Percentiles rank a stretch among this genome's conserved stretches.
Evolutionary conservation across 2,888 invertebrate species (phyloP).

Genomic region (Microchrysa polita): DNA sequence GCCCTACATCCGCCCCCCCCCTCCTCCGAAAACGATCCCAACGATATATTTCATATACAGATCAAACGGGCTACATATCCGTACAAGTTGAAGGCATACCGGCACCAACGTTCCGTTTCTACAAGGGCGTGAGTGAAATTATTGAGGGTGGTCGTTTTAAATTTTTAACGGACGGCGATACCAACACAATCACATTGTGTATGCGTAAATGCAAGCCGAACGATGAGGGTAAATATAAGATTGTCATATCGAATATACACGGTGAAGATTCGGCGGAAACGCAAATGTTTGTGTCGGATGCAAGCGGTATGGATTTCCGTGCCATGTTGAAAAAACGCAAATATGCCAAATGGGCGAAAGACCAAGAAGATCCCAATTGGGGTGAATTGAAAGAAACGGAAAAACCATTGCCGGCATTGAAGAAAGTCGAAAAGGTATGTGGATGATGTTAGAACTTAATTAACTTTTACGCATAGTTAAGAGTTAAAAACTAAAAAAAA

Average conservation of each 20-base stretch:
- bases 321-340: conserved; percentile 96
- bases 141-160: conserved; percentile 96
- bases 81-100: conserved; percentile 95
- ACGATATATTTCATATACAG: conserved; percentile 64
- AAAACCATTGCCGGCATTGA: conserved; percentile 84
- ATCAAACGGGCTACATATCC: conserved; percentile 91
- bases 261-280: conserved; percentile 97
- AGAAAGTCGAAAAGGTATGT: conserved; percentile 93
- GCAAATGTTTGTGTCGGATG: conserved; percentile 95
- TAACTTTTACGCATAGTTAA: too few relatives aligned
- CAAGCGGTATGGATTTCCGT: conserved; percentile 99
- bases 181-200: conserved; percentile 90
- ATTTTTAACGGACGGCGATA: conserved; percentile 93
- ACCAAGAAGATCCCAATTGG: conserved; percentile 92
- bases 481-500: too few relatives aligned
- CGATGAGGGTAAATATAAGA: conserved; percentile 96
- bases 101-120: conserved; percentile 94
- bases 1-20: not conserved
- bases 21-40: not conserved
- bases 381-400: conserved; percentile 92
- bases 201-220: conserved; percentile 96
- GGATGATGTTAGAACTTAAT: conserved; percentile 5
- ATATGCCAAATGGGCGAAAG: conserved; percentile 92
- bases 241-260: conserved; percentile 91
- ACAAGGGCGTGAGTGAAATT: conserved; percentile 92